A percentile compares a stretch with the other conserved stretches of the same genome.
phyloP scores from a whole-genome alignment of 2,113 vertebrate species.

The Trachemys scripta region DNA sequence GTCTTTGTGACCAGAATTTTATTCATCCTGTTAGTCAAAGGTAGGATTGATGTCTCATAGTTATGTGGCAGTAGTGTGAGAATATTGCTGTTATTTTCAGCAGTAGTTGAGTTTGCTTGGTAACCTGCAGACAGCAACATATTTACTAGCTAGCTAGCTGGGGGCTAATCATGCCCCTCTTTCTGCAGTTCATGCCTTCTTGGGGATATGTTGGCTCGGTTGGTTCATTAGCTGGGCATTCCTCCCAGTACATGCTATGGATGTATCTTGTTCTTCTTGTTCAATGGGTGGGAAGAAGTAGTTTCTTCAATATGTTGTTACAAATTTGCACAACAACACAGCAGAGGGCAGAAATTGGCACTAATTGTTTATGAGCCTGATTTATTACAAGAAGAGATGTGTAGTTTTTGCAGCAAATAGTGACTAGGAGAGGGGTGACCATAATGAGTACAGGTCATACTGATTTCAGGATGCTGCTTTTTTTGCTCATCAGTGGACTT shows the following conservation, averaged over 20 bases:
- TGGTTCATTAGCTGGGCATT: constrained; percentile 13
- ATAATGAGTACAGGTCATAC: neutral
- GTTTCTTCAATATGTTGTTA: constrained; percentile 5
- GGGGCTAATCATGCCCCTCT: neutral
- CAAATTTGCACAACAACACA: neutral
- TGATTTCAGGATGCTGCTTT: neutral
- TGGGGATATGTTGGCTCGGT: neutral
- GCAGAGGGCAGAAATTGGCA: constrained; percentile 31
- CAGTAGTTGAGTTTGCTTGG: neutral
- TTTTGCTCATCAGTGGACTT: neutral
- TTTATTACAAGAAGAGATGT: constrained; percentile 38
- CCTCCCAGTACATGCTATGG: neutral
- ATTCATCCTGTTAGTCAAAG: neutral
- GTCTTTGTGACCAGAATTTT: neutral
- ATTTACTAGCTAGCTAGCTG: neutral
- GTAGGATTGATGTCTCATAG: neutral
- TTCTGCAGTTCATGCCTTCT: neutral
- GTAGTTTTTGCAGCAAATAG: constrained; percentile 37
- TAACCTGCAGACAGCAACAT: neutral
- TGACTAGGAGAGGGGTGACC: constrained; percentile 38
- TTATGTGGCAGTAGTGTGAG: neutral
- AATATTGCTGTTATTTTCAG: neutral
- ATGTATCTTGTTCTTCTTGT: neutral
- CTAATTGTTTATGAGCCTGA: neutral
- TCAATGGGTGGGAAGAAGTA: neutral